phyloP scores from a whole-genome alignment of 1,140 invertebrate genomes.

The Diplogasteroides magnus region DNA sequence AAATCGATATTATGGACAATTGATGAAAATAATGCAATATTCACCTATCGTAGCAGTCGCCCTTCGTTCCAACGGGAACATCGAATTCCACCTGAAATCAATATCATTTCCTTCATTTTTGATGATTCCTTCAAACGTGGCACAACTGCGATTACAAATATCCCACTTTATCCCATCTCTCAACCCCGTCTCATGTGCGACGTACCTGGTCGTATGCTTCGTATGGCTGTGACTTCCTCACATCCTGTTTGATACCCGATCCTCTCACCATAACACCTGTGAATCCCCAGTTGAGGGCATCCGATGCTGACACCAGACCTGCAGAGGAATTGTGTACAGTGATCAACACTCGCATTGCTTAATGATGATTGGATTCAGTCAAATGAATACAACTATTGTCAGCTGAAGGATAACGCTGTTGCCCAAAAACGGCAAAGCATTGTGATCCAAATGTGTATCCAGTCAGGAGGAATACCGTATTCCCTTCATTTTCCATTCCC shows the following conservation, averaged over 20 bases:
- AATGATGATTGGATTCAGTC: too few relatives aligned
- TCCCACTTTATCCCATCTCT: too few relatives aligned
- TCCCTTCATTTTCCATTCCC: background rate
- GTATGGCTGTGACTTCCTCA: slow-evolving; percentile 88
- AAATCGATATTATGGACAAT: too few relatives aligned
- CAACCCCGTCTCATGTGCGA: too few relatives aligned
- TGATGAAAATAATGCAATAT: background rate
- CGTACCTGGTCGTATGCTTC: slow-evolving; percentile 75
- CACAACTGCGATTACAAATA: too few relatives aligned
- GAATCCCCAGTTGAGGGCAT: slow-evolving; percentile 83
- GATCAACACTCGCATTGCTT: background rate
- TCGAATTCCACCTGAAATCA: slow-evolving; percentile 81
- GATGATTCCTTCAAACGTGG: too few relatives aligned
- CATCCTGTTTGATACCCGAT: slow-evolving; percentile 95
- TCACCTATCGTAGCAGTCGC: slow-evolving; percentile 89
- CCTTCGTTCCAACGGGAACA: slow-evolving; percentile 84
- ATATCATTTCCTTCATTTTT: too few relatives aligned
- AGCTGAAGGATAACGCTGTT: too few relatives aligned
- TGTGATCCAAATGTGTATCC: too few relatives aligned
- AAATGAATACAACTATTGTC: too few relatives aligned
- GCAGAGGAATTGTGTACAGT: background rate
- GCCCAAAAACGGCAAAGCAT: too few relatives aligned
- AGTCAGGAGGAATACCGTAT: background rate
- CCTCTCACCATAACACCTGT: slow-evolving; percentile 85
- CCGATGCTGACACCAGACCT: slow-evolving; percentile 72